Evolutionary conservation across 92 coral and sea anemone genomes (phyloP), one percentile per base, ranked within the genome.

Genomic region (Epizoanthus stellaris): DNA sequence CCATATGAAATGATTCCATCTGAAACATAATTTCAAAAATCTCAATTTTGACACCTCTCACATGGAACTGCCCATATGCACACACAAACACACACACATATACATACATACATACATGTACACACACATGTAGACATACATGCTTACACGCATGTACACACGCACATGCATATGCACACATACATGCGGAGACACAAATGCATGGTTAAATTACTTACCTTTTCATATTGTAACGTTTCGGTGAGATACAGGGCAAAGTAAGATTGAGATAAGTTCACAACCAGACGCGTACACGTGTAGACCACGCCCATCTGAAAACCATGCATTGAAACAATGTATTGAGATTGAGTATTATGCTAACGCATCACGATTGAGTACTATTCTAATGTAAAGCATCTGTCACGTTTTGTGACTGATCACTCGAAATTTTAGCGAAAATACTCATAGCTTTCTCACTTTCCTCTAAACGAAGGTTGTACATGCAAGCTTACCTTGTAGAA

Each of bases 401-500:
- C 56, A 52, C 56, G 56, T 52, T 30, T 30, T 30, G 36, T 30
- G 36, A 30, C 36, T 52, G 56, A 52, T 10, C 12, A 52, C 3
- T 52, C 56, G 14, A 52, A 2, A 9, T 52, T 52, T 6, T 52
- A 52, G 56, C 11, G 11, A 14, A 52, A 9, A 10, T 10, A 52
- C 12, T 2, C 56, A 13, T 11, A 9, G 2, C 56, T 52, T 52
- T 52, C 3, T 15, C 14, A 9, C 56, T 52, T 52, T 9, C 10
- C 15, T 52, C 56, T 52, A 52, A 52, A 11, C 56, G 0, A 52
- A 2, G 56, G 56, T 52, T 52, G 56, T 7, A 30, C 36, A 30
- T 30, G 56, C 1, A 52, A 52, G 19, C 14, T 83, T 66, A 93
- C 96, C 92, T 89, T 92, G 60, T 88, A 91, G 73, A 93, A 88